A percentile compares a stretch with the other conserved stretches of the same genome.
Conservation (phyloP, 37 sponge, comb jelly and placozoan genomes). For the Bolinopsis microptera region DNA sequence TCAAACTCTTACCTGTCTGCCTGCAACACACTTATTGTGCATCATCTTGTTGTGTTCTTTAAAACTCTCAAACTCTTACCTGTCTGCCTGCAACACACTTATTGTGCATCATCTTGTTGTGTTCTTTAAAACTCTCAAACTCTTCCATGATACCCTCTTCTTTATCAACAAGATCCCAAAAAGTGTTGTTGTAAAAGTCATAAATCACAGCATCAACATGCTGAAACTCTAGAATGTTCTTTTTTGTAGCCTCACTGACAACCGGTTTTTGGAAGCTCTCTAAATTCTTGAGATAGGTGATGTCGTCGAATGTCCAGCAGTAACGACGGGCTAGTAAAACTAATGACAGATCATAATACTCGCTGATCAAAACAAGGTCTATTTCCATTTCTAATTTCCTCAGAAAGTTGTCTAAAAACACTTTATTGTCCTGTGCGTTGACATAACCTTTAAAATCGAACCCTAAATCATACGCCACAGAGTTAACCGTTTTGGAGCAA, state of each 20-base stretch:
- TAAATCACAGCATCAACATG: slow-evolving; percentile 14
- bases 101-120: not conserved
- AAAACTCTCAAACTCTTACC: not conserved
- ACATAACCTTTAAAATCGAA: not conserved
- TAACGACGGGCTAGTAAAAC: not conserved
- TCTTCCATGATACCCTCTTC: not conserved
- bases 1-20: not conserved
- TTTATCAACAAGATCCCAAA: slow-evolving; percentile 71
- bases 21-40: not conserved
- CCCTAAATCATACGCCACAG: not conserved
- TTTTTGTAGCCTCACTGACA: not conserved
- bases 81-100: not conserved
- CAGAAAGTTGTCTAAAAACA: not conserved
- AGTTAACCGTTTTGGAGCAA: not conserved
- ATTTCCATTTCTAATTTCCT: not conserved
- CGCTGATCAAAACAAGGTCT: not conserved
- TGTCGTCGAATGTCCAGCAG: not conserved
- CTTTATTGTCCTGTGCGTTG: not conserved
- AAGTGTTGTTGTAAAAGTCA: slow-evolving; percentile 66
- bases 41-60: not conserved
- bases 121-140: not conserved
- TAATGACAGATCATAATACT: not conserved
- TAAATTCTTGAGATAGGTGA: not conserved
- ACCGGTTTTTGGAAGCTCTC: not conserved
- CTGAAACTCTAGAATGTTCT: not conserved